Evolutionary conservation across 1,140 invertebrate species (phyloP).

Genomic region (Stegodyphus dumicola): DNA sequence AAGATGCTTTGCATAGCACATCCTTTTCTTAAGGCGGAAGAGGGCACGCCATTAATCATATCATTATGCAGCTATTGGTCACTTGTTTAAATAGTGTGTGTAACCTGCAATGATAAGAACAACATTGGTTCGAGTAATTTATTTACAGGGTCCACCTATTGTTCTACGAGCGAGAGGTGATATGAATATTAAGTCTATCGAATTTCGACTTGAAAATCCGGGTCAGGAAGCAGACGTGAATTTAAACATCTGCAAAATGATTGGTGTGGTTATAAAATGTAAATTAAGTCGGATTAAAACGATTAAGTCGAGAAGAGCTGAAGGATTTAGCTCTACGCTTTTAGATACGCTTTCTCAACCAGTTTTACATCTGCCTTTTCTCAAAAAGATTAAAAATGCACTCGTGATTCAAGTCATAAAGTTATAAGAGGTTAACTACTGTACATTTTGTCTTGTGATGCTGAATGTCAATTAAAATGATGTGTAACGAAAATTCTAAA

Average conservation of each 20-base stretch:
- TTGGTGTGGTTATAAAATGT: neutral
- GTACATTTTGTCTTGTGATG: too few species aligned
- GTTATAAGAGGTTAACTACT: too few species aligned
- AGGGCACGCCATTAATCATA: slow-evolving; percentile 17
- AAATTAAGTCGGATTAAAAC: neutral
- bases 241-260: neutral
- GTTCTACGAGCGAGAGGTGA: neutral
- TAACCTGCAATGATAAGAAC: slow-evolving; percentile 6
- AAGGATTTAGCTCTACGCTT: too few species aligned
- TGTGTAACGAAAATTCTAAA: too few species aligned
- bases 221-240: neutral
- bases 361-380: too few species aligned
- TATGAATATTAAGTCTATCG: slow-evolving; percentile 1
- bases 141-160: slow-evolving; percentile 1
- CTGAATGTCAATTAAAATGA: too few species aligned
- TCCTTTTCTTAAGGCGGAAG: slow-evolving; percentile 29
- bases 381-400: too few species aligned
- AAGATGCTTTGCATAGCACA: slow-evolving; percentile 1
- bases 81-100: slow-evolving; percentile 4
- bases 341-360: too few species aligned
- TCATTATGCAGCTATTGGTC: slow-evolving; percentile 26
- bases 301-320: too few species aligned
- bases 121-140: slow-evolving; percentile 1
- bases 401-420: too few species aligned
- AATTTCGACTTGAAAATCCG: neutral